phyloP scores from a whole-genome alignment of 2,113 vertebrate genomes.

The Dunckerocampus dactyliophorus region DNA sequence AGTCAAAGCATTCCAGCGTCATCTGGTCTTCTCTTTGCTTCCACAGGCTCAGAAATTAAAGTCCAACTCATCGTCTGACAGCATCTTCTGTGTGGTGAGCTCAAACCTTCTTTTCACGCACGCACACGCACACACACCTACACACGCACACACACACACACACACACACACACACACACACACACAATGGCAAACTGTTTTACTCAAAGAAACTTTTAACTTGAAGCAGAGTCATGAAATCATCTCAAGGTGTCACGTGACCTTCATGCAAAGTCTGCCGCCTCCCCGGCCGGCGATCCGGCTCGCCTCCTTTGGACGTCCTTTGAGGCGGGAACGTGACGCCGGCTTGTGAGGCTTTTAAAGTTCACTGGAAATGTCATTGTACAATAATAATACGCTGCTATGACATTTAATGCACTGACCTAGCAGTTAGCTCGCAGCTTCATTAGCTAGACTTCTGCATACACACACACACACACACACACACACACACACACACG shows the following conservation, averaged over 20 bases:
- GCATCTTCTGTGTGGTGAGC: conserved; percentile 68
- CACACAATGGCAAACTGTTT: neutral
- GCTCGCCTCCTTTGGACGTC: conserved; percentile 38
- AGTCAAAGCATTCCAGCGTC: no score
- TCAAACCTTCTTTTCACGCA: no score
- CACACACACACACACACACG: neutral
- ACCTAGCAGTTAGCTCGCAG: conserved; percentile 45
- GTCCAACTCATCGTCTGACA: conserved; percentile 65
- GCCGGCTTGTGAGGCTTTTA: conserved; percentile 71
- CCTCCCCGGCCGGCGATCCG: conserved; percentile 26
- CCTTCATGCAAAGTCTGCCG: conserved; percentile 23
- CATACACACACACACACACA: neutral
- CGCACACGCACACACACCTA: neutral
- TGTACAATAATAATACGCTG: conserved; percentile 71
- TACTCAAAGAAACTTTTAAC: neutral
- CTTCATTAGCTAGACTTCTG: conserved; percentile 48
- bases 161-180: no score
- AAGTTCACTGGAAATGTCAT: conserved; percentile 78
- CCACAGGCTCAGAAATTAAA: conserved; percentile 71
- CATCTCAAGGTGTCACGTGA: neutral
- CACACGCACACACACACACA: no score
- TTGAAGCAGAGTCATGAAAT: neutral
- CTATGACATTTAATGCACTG: conserved; percentile 71
- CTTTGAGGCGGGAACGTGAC: conserved; percentile 59
- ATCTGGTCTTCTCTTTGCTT: neutral